Conservation (phyloP, 1,140 invertebrate species). For the Leptinotarsa lineolata region DNA sequence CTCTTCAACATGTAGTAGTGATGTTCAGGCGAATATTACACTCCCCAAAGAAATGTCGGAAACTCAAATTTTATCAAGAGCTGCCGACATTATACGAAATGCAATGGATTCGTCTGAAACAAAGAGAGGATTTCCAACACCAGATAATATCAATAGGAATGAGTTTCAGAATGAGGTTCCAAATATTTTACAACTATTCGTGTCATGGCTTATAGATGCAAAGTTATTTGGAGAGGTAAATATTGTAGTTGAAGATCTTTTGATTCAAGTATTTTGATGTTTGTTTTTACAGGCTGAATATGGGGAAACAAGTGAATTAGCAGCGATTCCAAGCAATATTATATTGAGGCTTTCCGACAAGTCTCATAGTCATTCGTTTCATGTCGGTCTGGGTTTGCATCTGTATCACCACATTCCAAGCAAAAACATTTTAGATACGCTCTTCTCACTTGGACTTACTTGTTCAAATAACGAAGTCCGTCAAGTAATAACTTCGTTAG, state of each 20-base stretch:
- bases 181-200: slow-evolving; percentile 1
- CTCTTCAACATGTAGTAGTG: neutral
- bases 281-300: slow-evolving; percentile 3
- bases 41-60: slow-evolving; percentile 7
- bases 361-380: slow-evolving; percentile 20
- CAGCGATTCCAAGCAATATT: slow-evolving; percentile 11
- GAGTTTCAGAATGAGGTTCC: slow-evolving; percentile 17
- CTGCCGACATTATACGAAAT: slow-evolving; percentile 9
- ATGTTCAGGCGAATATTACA: slow-evolving; percentile 7
- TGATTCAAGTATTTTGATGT: slow-evolving; percentile 5
- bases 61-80: slow-evolving; percentile 12
- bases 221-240: slow-evolving; percentile 9
- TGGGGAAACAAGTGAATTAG: slow-evolving; percentile 14
- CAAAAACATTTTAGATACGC: slow-evolving; percentile 16
- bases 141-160: neutral
- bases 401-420: slow-evolving; percentile 15
- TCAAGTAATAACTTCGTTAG: slow-evolving; percentile 14
- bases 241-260: neutral
- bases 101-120: neutral
- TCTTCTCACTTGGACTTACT: slow-evolving; percentile 1
- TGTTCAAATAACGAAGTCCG: slow-evolving; percentile 18
- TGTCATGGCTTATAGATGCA: slow-evolving; percentile 15
- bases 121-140: slow-evolving; percentile 11
- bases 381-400: slow-evolving; percentile 23
- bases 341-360: slow-evolving; percentile 15